Evolutionary conservation across 2,113 vertebrate genomes (phyloP).

Genomic region (Pandion haliaetus): DNA sequence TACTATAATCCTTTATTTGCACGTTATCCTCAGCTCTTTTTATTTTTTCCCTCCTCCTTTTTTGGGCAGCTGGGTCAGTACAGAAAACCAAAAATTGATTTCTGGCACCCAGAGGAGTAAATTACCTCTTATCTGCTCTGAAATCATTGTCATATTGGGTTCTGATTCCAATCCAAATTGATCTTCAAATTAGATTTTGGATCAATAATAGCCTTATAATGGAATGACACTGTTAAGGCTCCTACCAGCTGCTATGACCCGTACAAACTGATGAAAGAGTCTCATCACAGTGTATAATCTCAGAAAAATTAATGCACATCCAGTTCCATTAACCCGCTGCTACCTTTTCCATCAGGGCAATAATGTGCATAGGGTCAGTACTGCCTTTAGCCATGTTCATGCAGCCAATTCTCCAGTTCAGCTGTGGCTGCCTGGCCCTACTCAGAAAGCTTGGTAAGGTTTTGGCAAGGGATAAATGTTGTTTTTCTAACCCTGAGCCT

Average conservation of each 20-base stretch:
- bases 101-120: slow-evolving; percentile 33
- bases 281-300: slow-evolving; percentile 9
- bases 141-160: slow-evolving; percentile 52
- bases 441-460: neutral
- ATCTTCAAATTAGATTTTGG: slow-evolving; percentile 55
- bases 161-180: slow-evolving; percentile 60
- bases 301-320: slow-evolving; percentile 21
- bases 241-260: slow-evolving; percentile 11
- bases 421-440: neutral
- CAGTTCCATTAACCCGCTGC: neutral
- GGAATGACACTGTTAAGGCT: neutral
- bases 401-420: neutral
- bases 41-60: neutral
- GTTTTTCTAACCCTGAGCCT: slow-evolving; percentile 34
- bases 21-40: neutral
- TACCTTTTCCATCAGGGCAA: neutral
- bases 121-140: slow-evolving; percentile 32
- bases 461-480: neutral
- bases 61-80: neutral
- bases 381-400: neutral
- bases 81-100: slow-evolving; percentile 56
- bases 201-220: slow-evolving; percentile 53
- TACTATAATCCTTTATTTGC: slow-evolving; percentile 62
- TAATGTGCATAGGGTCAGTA: neutral
- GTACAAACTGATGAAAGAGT: neutral